Evolutionary conservation across 2,797 vertebrate genomes (phyloP).

Genomic region (Argya squamiceps): DNA sequence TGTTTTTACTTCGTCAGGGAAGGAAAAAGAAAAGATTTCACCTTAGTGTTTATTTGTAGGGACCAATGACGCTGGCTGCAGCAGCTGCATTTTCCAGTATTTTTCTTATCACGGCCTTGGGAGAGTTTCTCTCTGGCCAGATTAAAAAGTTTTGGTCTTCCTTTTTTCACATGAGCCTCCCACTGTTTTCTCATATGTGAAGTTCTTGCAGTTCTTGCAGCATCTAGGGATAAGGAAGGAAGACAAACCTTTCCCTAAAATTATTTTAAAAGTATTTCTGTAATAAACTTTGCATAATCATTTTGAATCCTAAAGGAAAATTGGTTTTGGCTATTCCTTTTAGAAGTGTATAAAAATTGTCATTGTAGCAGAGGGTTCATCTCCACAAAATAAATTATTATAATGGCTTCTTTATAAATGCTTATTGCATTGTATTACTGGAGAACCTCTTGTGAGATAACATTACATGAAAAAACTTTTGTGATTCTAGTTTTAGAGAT

Average conservation of each 20-base stretch:
- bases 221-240: neutral
- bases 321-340: neutral
- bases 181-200: neutral
- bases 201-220: neutral
- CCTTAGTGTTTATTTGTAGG: neutral
- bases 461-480: neutral
- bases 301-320: neutral
- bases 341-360: neutral
- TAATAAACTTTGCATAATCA: neutral
- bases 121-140: neutral
- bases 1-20: neutral
- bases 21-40: neutral
- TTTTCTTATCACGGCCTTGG: neutral
- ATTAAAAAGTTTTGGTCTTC: neutral
- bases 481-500: slow-evolving; percentile 2
- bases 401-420: slow-evolving; percentile 4
- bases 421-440: neutral
- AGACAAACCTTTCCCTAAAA: neutral
- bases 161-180: neutral
- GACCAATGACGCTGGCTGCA: neutral
- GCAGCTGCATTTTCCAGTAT: neutral
- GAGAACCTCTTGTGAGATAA: slow-evolving; percentile 11
- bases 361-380: neutral
- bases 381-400: neutral
- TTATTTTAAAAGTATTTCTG: neutral